Evolutionary conservation across 2,888 invertebrate species (phyloP).

Genomic region (Congeria kusceri): DNA sequence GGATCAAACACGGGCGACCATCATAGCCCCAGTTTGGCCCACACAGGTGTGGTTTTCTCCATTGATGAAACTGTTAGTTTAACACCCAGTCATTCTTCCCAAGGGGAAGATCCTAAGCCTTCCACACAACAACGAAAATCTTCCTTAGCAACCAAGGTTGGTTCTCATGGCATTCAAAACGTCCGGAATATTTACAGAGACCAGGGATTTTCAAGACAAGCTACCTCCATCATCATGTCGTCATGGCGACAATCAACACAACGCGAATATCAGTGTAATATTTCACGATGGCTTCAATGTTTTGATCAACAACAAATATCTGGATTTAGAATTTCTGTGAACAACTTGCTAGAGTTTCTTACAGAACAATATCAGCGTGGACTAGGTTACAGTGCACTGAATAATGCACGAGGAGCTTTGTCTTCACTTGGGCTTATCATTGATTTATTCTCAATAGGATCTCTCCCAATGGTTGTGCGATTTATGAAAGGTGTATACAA

Average conservation of each 20-base stretch:
- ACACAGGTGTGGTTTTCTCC: no score
- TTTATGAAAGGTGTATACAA: slow-evolving; percentile 7
- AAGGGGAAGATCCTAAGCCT: not conserved
- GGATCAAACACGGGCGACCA: slow-evolving; percentile 31
- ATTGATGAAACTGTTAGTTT: no score
- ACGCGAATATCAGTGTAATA: slow-evolving; percentile 47
- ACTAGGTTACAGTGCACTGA: slow-evolving; percentile 49
- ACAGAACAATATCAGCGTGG: slow-evolving; percentile 24
- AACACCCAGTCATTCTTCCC: no score
- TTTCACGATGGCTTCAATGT: slow-evolving; percentile 57
- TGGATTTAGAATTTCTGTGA: slow-evolving; percentile 47
- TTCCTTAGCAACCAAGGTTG: slow-evolving; percentile 26
- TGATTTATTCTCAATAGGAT: slow-evolving; percentile 21
- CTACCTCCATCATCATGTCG: slow-evolving; percentile 41
- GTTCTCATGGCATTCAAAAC: slow-evolving; percentile 34
- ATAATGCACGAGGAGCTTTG: slow-evolving; percentile 41
- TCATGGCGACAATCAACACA: slow-evolving; percentile 57
- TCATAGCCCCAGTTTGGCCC: slow-evolving; percentile 42
- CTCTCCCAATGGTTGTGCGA: slow-evolving; percentile 42
- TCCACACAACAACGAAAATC: not conserved
- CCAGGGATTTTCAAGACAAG: slow-evolving; percentile 29
- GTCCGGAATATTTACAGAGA: slow-evolving; percentile 34
- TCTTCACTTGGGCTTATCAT: slow-evolving; percentile 35
- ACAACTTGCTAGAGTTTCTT: slow-evolving; percentile 46
- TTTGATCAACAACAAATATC: slow-evolving; percentile 44